Base-by-base conservation (phyloP, 2,888 invertebrate species). In the Bugulina stolonifera region DNA sequence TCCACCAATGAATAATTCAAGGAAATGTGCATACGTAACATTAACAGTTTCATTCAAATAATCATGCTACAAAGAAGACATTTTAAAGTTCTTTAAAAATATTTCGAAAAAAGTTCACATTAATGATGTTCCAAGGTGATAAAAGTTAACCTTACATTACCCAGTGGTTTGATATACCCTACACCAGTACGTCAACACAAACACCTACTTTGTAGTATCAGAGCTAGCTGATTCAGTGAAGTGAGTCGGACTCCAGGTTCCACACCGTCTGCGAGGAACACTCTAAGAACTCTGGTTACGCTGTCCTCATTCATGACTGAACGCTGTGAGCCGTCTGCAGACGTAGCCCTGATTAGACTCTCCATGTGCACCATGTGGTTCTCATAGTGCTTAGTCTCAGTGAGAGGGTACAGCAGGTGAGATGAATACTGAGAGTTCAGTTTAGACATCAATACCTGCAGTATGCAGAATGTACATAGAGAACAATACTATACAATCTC, bases 181-280 rank as follows among this genome's bases (percentile, higher is more conserved):
- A n/a, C n/a, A n/a, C n/a, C n/a, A n/a, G n/a, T n/a, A n/a, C n/a
- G n/a, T n/a, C n/a, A n/a, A n/a, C n/a, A n/a, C n/a, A n/a, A n/a
- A n/a, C n/a, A 72, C 71, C 70, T 72, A 80, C 82, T 82, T 76
- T 79, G 80, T 71, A 83, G 72, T 73, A 83, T 82, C 29, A 81
- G 79, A 27, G 82, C 78, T 32, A 83, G 76, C 73, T 83, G 83
- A 54, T 82, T 82, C 0, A 77, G 78, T 10, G 83, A 82, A 0
- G 83, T 81, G 72, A 81, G 81, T 73, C 80, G 80, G 27, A 83
- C 82, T 54, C 76, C 77, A 18, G 77, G 77, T 25, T 83, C 83
- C 1, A 82, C 80, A 5, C 78, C 78, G 1, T 76, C 73, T 1
- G 82, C 80, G 32, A 77, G 78, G 74, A 82, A 82, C 29, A 83